Evolutionary conservation across 2,888 invertebrate genomes (phyloP).

Genomic region (Caenorhabditis sinica): DNA sequence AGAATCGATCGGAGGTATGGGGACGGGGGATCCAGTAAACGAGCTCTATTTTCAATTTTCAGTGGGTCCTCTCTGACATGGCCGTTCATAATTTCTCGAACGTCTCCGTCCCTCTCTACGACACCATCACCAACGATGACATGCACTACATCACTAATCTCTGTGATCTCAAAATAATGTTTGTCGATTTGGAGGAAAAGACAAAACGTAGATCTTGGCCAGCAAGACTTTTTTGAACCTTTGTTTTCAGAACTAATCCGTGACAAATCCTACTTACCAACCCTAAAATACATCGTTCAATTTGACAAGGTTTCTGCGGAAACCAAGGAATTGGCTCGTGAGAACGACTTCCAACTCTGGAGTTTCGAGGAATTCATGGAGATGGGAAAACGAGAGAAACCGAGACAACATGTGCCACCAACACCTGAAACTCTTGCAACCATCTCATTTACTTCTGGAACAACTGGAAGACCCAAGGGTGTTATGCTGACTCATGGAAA

Average conservation of each 20-base stretch:
- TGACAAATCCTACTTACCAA: constrained; percentile 43
- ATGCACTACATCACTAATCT: constrained; percentile 56
- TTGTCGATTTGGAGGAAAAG: constrained; percentile 55
- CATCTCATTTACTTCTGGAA: constrained; percentile 67
- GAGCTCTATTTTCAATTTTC: constrained; percentile 2
- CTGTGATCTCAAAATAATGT: constrained; percentile 50
- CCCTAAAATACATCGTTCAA: constrained; percentile 57
- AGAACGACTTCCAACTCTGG: constrained; percentile 48
- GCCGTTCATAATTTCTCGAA: constrained; percentile 62
- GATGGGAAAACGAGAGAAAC: constrained; percentile 52
- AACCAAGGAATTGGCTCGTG: constrained; percentile 36
- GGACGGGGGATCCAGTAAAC: background rate
- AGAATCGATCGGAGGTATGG: constrained; percentile 56
- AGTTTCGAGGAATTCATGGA: constrained; percentile 48
- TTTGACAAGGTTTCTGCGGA: constrained; percentile 34
- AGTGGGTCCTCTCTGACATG: constrained; percentile 63
- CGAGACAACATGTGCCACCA: constrained; percentile 52
- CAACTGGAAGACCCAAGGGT: constrained; percentile 66
- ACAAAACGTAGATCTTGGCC: constrained; percentile 35
- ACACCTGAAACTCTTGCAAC: constrained; percentile 60
- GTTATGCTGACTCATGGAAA: constrained; percentile 63
- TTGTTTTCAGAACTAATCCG: constrained; percentile 47
- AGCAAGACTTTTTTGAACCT: background rate
- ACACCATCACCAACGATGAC: constrained; percentile 62
- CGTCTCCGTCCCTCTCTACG: constrained; percentile 63